Evolutionary conservation across 2,888 invertebrate genomes (phyloP), one percentile per base, ranked within the genome.

Genomic region (Lycia hirtaria): DNA sequence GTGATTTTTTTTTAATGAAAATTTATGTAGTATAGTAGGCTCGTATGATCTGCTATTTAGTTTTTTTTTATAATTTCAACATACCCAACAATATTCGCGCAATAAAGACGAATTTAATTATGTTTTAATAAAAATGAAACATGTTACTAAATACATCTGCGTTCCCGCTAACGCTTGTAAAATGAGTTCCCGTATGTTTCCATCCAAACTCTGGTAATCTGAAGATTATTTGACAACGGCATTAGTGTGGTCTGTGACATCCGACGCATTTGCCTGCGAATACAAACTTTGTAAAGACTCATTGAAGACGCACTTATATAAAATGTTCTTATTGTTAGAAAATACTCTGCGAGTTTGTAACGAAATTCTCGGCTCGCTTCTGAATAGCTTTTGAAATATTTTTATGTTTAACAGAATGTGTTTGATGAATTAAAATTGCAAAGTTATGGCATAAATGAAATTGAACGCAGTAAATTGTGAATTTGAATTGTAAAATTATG

Each of bases 181-280:
- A 15, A 35, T 44, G 26, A 4, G 5, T 0, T 12, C 20, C 32
- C 49, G 64, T 61, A 52, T 56, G 14, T 54, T 59, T 26, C 10
- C 3, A 28, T 0, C 15, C n/a, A n/a, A 51, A 22, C 19, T 53
- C 51, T 32, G 47, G 51, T 61, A 65, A 68, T 64, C 59, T 57
- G 14, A 30, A 65, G 63, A 65, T 65, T 64, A 65, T 68, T 68
- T 55, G 66, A 60, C 55, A 59, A 53, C 51, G 53, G 55, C 54
- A 54, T 66, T 60, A 60, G 51, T 60, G 57, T 20, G 48, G 53
- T 47, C 56, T 30, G 50, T 26, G 47, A 44, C 37, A 47, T 58
- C 56, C 54, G 47, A 38, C 56, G 54, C 56, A 56, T 63, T 56
- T 55, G 54, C 52, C 32, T 28, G 43, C 35, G 40, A 64, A 60